Evolutionary conservation across 1,140 invertebrate genomes (phyloP).

Genomic region (Conus betulinus): DNA sequence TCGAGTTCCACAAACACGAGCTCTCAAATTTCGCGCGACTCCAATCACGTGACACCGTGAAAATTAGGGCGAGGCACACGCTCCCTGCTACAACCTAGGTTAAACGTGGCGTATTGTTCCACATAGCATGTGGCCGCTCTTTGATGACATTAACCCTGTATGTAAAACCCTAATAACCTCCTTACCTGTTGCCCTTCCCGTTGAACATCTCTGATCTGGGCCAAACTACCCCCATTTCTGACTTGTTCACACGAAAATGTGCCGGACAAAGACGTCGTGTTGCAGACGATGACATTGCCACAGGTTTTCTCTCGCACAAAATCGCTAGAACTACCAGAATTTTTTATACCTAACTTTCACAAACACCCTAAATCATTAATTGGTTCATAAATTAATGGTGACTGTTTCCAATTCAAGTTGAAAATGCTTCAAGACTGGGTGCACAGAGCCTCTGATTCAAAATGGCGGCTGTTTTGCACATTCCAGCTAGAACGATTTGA

Average conservation of each 20-base stretch:
- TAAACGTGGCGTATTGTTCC: background rate
- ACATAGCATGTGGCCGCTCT: background rate
- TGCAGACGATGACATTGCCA: background rate
- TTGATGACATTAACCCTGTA: background rate
- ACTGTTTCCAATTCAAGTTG: background rate
- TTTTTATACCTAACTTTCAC: constrained; percentile 21
- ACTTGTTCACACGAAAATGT: background rate
- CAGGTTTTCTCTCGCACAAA: background rate
- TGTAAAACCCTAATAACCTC: background rate
- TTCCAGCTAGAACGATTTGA: constrained; percentile 33
- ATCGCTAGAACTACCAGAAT: background rate
- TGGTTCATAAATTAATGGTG: background rate
- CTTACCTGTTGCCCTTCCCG: constrained; percentile 33
- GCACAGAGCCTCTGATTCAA: constrained; percentile 26
- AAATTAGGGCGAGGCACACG: background rate
- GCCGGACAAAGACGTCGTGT: background rate
- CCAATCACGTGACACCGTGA: constrained; percentile 29
- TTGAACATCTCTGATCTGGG: background rate
- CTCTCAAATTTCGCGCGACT: constrained; percentile 14
- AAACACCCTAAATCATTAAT: constrained; percentile 7
- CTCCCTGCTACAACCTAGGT: background rate
- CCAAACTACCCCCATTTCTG: background rate
- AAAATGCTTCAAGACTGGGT: constrained; percentile 18
- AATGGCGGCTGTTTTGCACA: constrained; percentile 34
- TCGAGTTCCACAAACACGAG: background rate